Evolutionary conservation across 2,888 invertebrate species (phyloP).

Genomic region (Yponomeuta malinellus): DNA sequence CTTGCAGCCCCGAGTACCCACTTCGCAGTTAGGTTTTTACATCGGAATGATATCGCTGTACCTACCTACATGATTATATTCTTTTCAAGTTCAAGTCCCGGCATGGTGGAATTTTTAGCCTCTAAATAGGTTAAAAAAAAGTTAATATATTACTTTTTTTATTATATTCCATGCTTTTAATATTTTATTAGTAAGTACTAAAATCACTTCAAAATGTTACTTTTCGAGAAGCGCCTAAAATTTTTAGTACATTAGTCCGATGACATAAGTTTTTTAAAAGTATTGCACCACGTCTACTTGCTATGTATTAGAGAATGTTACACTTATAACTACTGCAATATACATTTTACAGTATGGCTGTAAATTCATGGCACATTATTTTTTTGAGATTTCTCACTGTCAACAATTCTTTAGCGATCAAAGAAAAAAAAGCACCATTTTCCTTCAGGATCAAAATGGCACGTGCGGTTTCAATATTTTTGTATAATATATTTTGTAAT

Average conservation of each 20-base stretch:
- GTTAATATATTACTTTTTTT: background rate
- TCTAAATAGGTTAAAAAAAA: no score
- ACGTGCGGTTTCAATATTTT: conserved; percentile 19
- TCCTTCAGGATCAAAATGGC: conserved; percentile 2
- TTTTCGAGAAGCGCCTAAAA: background rate
- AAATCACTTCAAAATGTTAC: background rate
- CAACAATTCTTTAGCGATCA: background rate
- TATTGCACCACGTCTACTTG: conserved; percentile 4
- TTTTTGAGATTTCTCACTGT: conserved; percentile 13
- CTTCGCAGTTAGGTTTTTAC: no score
- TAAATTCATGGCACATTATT: conserved; percentile 6
- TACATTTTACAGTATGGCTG: conserved; percentile 11
- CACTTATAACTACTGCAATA: conserved; percentile 2
- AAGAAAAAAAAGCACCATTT: conserved; percentile 4
- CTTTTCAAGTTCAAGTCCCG: no score
- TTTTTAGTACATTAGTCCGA: conserved; percentile 8
- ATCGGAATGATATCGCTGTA: no score
- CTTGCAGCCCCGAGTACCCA: no score
- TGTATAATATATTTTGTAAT: conserved; percentile 22
- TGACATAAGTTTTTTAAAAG: background rate
- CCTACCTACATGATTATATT: no score
- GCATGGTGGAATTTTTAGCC: no score
- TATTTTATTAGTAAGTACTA: background rate
- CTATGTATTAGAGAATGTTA: conserved; percentile 6
- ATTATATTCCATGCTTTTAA: background rate